Evolutionary conservation across 2,888 invertebrate species (phyloP), one percentile per base, ranked within the genome.

Genomic region (Aradus depressus): DNA sequence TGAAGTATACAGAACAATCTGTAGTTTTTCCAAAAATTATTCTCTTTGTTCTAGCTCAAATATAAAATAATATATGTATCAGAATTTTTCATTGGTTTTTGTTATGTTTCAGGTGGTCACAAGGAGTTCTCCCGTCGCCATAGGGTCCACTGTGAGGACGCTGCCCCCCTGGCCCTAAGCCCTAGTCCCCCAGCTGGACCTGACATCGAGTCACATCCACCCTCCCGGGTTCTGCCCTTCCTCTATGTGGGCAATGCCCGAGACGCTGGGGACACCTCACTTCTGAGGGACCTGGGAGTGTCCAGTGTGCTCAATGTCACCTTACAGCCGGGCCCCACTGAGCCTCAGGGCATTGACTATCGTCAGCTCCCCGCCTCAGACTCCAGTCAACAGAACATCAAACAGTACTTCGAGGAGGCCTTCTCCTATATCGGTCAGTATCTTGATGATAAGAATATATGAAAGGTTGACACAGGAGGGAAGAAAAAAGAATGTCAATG

Each of bases 371-470:
- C 86, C 52, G 88, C 87, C 60, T 76, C 80, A 55, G 88, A 88
- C 72, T 84, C 82, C 58, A 81, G 82, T 44, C 82, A 84, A 64
- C 87, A 88, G 68, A 88, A 88, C 72, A 79, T 88, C 55, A 83
- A 83, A 64, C 87, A 87, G 73, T 87, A 86, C 74, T 88, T 88
- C 72, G 83, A 85, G 65, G 84, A 87, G 68, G 84, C 88, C 62
- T 84, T 81, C 68, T 79, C 82, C 64, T 88, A 87, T 68, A 88
- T 88, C 63, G 87, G 87, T 87, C 70, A 79, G 80, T 67, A 37
- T 31, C 47, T 14, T 3, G n/a, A n/a, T n/a, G n/a, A n/a, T n/a
- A n/a, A n/a, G n/a, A n/a, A n/a, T n/a, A n/a, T n/a, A n/a, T n/a
- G n/a, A n/a, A n/a, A n/a, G n/a, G n/a, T n/a, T n/a, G n/a, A n/a